phyloP scores from a whole-genome alignment of 1,140 invertebrate species.

The Drosophila arizonae region DNA sequence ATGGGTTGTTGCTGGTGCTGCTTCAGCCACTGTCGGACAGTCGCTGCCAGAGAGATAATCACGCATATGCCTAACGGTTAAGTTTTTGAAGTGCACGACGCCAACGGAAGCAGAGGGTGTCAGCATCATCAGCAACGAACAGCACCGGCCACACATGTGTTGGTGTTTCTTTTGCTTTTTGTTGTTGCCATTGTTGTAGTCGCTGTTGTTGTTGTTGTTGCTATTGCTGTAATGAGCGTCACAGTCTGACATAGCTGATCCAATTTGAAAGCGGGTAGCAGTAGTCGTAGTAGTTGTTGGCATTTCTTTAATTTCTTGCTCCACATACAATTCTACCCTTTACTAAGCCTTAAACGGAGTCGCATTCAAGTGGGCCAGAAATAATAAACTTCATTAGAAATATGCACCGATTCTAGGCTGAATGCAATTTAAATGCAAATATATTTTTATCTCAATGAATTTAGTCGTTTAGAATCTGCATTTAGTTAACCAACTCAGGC shows the following conservation, averaged over 20 bases:
- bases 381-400: too few species aligned
- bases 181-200: slow-evolving; percentile 29
- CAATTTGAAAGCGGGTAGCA: slow-evolving; percentile 8
- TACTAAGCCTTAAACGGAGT: slow-evolving; percentile 44
- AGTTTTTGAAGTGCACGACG: slow-evolving; percentile 74
- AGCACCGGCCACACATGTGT: slow-evolving; percentile 11
- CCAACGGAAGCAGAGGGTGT: slow-evolving; percentile 58
- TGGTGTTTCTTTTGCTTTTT: slow-evolving; percentile 22
- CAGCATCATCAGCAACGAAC: slow-evolving; percentile 52
- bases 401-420: too few species aligned
- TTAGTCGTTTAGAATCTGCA: not conserved
- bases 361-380: slow-evolving; percentile 29
- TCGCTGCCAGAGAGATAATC: slow-evolving; percentile 67
- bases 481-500: slow-evolving; percentile 1
- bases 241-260: slow-evolving; percentile 28
- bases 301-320: slow-evolving; percentile 61
- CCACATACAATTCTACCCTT: slow-evolving; percentile 39
- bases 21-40: slow-evolving; percentile 47
- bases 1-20: slow-evolving; percentile 13
- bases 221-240: slow-evolving; percentile 59
- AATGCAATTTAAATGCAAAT: too few species aligned
- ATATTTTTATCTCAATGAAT: too few species aligned
- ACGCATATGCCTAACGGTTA: slow-evolving; percentile 80
- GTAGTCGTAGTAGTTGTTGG: slow-evolving; percentile 14
- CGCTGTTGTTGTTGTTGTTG: slow-evolving; percentile 40